Conservation (phyloP, 2,797 vertebrate species). For the Pristis pectinata region DNA sequence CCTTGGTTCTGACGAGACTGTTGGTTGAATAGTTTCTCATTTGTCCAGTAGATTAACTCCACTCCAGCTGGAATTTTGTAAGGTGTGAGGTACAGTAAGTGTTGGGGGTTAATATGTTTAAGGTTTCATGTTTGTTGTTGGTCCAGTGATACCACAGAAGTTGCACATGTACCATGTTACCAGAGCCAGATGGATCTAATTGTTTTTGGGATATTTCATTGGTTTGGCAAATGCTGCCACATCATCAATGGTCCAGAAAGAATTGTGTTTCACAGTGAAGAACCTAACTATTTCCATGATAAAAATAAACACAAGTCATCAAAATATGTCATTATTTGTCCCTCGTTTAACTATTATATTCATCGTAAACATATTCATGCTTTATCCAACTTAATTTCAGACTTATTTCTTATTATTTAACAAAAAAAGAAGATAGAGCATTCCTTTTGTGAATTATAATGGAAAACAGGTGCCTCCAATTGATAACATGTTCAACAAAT, state of each 20-base stretch:
- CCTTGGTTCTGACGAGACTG: too few species aligned
- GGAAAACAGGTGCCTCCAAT: not conserved
- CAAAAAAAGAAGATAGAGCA: not conserved
- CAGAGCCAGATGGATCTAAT: not conserved
- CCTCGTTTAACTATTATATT: not conserved
- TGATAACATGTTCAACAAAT: not conserved
- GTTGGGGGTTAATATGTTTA: too few species aligned
- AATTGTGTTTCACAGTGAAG: not conserved
- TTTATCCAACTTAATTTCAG: conserved; percentile 3
- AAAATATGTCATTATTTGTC: not conserved
- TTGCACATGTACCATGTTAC: not conserved
- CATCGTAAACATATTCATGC: not conserved
- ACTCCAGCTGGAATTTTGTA: too few species aligned
- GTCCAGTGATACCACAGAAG: not conserved
- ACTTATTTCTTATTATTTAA: not conserved
- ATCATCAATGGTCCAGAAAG: conserved; percentile 28
- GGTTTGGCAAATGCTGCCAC: not conserved
- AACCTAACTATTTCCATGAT: not conserved
- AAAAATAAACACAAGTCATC: not conserved
- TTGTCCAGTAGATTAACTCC: too few species aligned
- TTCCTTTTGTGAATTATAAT: not conserved
- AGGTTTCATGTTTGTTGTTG: not conserved
- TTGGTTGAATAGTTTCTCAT: too few species aligned
- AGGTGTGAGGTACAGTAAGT: too few species aligned
- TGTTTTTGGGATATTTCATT: not conserved